Conservation (phyloP, 2,113 vertebrate species). For the Scopus umbretta region DNA sequence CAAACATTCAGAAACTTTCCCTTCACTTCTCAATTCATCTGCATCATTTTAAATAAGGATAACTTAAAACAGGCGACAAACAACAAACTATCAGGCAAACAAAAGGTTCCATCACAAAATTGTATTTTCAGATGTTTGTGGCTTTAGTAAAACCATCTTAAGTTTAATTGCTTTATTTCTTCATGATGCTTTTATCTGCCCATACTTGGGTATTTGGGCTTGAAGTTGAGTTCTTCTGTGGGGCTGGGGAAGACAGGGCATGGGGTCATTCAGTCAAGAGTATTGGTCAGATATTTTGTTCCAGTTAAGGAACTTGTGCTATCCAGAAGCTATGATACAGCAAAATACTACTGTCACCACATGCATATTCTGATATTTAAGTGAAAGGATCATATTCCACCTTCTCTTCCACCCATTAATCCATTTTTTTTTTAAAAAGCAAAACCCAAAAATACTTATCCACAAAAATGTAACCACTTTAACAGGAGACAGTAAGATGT, state of each 20-base stretch:
- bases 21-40: not conserved
- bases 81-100: not conserved
- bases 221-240: not conserved
- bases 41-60: not conserved
- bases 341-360: not conserved
- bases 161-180: not conserved
- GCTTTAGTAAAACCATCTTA: not conserved
- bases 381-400: not conserved
- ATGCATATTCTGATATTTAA: not conserved
- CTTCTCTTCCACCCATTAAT: not conserved
- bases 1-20: not conserved
- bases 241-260: not conserved
- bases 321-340: not conserved
- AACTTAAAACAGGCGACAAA: not conserved
- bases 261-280: not conserved
- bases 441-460: not conserved
- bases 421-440: not conserved
- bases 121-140: not conserved
- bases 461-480: not conserved
- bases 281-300: not conserved
- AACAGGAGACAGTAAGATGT: not conserved
- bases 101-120: not conserved
- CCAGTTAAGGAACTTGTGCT: not conserved
- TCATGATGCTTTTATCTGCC: not conserved
- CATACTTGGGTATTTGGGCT: not conserved